phyloP scores from a whole-genome alignment of 2,888 invertebrate species.

The Zygothrica quintamaculata region DNA sequence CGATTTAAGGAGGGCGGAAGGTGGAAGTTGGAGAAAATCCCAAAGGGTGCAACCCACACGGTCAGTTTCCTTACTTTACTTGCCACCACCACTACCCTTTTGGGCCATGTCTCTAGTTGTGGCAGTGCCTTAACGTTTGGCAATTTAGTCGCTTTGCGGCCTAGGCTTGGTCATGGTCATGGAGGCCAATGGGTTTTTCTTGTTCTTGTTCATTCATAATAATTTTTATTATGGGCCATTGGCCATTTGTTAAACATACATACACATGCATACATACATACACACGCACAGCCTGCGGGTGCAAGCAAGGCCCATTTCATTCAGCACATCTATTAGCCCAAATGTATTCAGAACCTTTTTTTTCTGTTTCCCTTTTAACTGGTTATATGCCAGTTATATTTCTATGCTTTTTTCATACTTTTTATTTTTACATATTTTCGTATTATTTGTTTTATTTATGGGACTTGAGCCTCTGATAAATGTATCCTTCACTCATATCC shows the following conservation, averaged over 20 bases:
- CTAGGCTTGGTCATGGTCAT: conserved; percentile 8
- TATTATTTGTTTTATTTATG: conserved; percentile 79
- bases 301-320: conserved; percentile 61
- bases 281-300: conserved; percentile 39
- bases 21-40: conserved; percentile 11
- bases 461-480: conserved; percentile 70
- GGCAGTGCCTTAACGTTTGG: no score
- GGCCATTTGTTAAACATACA: conserved; percentile 75
- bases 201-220: conserved; percentile 78
- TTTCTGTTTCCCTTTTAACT: conserved; percentile 2
- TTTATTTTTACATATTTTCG: conserved; percentile 74
- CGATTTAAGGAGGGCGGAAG: not conserved
- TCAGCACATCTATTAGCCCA: conserved; percentile 74
- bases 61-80: not conserved
- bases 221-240: conserved; percentile 81
- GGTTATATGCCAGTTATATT: conserved; percentile 29
- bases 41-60: conserved; percentile 41
- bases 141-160: conserved; percentile 40
- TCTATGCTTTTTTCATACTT: conserved; percentile 59
- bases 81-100: conserved; percentile 1
- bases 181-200: conserved; percentile 72
- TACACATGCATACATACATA: conserved; percentile 14
- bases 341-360: conserved; percentile 66
- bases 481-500: conserved; percentile 47
- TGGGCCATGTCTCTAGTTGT: no score